phyloP scores from a whole-genome alignment of 2,888 invertebrate species.

The Drosophila testacea region DNA sequence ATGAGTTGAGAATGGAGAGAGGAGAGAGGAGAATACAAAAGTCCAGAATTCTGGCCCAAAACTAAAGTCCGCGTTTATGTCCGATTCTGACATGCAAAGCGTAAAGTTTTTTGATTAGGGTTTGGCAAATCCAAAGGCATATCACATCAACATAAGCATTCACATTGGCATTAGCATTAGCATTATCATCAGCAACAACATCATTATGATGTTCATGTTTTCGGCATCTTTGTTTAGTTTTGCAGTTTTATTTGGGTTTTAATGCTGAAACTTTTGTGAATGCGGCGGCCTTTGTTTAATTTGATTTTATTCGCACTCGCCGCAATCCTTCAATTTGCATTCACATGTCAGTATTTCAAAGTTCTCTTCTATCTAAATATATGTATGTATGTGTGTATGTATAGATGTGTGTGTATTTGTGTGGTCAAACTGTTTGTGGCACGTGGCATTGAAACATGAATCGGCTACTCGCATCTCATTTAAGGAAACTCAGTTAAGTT shows the following conservation, averaged over 20 bases:
- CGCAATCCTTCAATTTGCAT: conserved; percentile 51
- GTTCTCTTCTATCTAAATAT: conserved; percentile 2
- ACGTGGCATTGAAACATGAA: conserved; percentile 41
- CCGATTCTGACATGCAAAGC: conserved; percentile 35
- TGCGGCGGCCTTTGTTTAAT: conserved; percentile 49
- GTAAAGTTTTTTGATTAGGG: conserved; percentile 59
- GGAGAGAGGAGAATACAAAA: not conserved
- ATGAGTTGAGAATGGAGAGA: not conserved
- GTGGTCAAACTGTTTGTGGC: conserved; percentile 57
- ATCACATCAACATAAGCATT: conserved; percentile 15
- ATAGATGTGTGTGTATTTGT: conserved; percentile 28
- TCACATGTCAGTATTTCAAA: conserved; percentile 39
- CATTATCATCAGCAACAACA: conserved; percentile 1
- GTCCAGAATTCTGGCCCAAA: not conserved
- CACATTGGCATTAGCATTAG: conserved; percentile 11
- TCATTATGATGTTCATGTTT: conserved; percentile 6
- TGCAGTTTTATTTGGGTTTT: conserved; percentile 36
- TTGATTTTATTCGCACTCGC: conserved; percentile 55
- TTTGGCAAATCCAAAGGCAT: conserved; percentile 34
- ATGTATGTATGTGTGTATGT: conserved; percentile 37
- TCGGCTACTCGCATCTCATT: conserved; percentile 14
- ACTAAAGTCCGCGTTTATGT: conserved; percentile 20
- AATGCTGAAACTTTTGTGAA: conserved; percentile 33
- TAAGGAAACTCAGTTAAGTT: conserved; percentile 8
- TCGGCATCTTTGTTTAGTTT: conserved; percentile 32